Percentiles rank a stretch among this genome's conserved stretches.
phyloP scores from a whole-genome alignment of 2,888 invertebrate species.

The Napeogenes sylphis region DNA sequence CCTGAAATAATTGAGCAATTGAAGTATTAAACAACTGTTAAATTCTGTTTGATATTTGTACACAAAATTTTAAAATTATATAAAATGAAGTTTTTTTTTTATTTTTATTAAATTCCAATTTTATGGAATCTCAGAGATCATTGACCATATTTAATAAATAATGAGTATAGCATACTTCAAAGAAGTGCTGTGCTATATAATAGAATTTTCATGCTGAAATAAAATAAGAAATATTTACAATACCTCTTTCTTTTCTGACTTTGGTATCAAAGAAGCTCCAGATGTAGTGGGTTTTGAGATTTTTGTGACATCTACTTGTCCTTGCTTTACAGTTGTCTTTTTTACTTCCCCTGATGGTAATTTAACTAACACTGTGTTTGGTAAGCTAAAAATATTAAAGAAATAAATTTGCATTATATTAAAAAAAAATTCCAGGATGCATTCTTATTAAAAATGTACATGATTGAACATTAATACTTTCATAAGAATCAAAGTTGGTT shows the following conservation, averaged over 20 bases:
- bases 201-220: too few species aligned
- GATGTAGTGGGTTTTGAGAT: conserved; percentile 62
- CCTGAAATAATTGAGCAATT: conserved; percentile 54
- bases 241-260: conserved; percentile 63
- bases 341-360: conserved; percentile 67
- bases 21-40: neutral
- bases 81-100: too few species aligned
- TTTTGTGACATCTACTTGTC: conserved; percentile 66
- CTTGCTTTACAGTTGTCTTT: conserved; percentile 59
- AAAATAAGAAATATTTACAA: conserved; percentile 5
- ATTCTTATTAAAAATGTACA: neutral
- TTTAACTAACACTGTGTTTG: conserved; percentile 70
- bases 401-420: conserved; percentile 1
- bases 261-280: conserved; percentile 44
- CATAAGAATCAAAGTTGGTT: too few species aligned
- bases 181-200: too few species aligned
- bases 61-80: too few species aligned
- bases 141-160: too few species aligned
- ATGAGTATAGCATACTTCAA: too few species aligned
- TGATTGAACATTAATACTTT: too few species aligned
- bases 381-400: conserved; percentile 52
- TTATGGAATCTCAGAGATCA: too few species aligned
- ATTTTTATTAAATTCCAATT: too few species aligned
- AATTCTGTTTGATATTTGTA: too few species aligned
- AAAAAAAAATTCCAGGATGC: neutral